A percentile compares a stretch with the other conserved stretches of the same genome.
phyloP scores from a whole-genome alignment of 2,888 invertebrate species.

The Watsonalla binaria region DNA sequence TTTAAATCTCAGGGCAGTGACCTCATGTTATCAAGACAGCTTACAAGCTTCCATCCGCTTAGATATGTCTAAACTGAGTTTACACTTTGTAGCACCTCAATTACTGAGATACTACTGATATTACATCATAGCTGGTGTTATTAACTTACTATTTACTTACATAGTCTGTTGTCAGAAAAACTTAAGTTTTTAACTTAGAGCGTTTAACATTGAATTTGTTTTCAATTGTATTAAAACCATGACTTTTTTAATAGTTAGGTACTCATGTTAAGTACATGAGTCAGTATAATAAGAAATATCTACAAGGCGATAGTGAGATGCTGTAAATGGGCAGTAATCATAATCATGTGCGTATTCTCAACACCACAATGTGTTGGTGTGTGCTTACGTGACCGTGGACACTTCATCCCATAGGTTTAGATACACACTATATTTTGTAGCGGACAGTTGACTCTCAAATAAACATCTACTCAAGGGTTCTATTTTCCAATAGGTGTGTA shows the following conservation, averaged over 20 bases:
- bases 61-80: slow-evolving; percentile 20
- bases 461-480: too few species aligned
- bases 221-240: neutral
- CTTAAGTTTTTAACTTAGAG: too few species aligned
- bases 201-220: too few species aligned
- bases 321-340: neutral
- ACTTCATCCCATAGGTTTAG: neutral
- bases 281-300: neutral
- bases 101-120: slow-evolving; percentile 3
- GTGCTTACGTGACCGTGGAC: neutral
- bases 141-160: too few species aligned
- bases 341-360: neutral
- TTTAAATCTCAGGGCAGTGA: slow-evolving; percentile 48
- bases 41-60: slow-evolving; percentile 16
- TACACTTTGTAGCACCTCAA: slow-evolving; percentile 14
- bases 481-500: too few species aligned
- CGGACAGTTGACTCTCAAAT: too few species aligned
- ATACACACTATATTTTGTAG: neutral
- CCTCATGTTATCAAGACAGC: slow-evolving; percentile 41
- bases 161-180: too few species aligned
- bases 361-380: neutral
- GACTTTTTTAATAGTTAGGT: neutral
- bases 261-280: too few species aligned
- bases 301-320: neutral
- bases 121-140: neutral